Conservation (phyloP, 2,888 invertebrate species). For the Spodoptera picta region DNA sequence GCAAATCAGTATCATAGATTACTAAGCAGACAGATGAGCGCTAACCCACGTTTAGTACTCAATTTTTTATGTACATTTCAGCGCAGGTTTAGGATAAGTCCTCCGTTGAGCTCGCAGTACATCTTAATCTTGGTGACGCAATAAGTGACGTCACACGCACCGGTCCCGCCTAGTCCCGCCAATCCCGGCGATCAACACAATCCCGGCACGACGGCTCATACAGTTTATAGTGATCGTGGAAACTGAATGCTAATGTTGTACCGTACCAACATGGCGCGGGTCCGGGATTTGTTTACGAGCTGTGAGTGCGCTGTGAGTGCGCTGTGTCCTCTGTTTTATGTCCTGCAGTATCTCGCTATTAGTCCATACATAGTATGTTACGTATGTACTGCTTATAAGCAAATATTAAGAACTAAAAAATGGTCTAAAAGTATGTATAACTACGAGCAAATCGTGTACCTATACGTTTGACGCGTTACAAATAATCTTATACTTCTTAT, state of each 20-base stretch:
- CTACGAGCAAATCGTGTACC: no score
- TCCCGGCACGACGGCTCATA: conserved; percentile 10
- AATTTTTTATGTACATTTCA: neutral
- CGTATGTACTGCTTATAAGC: no score
- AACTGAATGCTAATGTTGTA: conserved; percentile 20
- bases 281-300: conserved; percentile 11
- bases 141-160: conserved; percentile 25
- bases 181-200: conserved; percentile 3
- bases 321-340: neutral
- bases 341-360: neutral
- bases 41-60: neutral
- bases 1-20: no score
- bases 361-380: no score
- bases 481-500: no score
- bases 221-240: conserved; percentile 27
- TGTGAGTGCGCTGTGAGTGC: no score
- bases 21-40: no score
- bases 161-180: neutral
- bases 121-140: conserved; percentile 21
- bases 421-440: no score
- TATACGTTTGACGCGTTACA: no score
- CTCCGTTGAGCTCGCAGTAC: neutral
- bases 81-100: conserved; percentile 11
- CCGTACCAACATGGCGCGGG: neutral
- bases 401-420: no score